These are phyloP conservation scores for Palythoa grandis DNA, from an alignment of 92 coral and sea anemone species.

Conservation along the genomic window DNA sequence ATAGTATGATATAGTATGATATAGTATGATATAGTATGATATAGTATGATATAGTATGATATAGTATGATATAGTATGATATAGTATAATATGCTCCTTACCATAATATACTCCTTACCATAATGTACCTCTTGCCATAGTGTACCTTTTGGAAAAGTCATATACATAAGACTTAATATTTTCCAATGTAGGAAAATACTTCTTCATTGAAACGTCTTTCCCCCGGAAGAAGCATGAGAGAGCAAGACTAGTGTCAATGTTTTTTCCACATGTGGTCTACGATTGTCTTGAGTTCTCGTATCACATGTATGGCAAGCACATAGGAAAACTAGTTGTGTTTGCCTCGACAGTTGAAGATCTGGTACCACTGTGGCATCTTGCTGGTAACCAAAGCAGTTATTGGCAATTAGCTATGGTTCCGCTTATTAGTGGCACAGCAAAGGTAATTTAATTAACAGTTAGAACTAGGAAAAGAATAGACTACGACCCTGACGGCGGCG, in stretches of 20 bases:
- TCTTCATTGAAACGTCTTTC: conserved; percentile 27
- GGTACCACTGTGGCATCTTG: conserved; percentile 20
- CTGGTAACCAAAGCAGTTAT: neutral
- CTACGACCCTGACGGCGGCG: neutral
- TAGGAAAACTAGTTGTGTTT: conserved; percentile 1
- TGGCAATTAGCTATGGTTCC: conserved; percentile 26
- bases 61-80: no score
- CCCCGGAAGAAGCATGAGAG: conserved; percentile 1
- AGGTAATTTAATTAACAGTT: neutral
- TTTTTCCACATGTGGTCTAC: conserved; percentile 8
- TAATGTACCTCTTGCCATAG: no score
- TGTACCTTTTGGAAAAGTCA: no score
- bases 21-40: no score
- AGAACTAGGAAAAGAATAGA: neutral
- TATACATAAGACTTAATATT: neutral
- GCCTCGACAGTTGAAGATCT: conserved; percentile 11
- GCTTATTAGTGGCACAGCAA: neutral
- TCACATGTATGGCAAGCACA: conserved; percentile 34
- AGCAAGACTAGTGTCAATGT: conserved; percentile 29
- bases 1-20: no score
- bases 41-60: no score
- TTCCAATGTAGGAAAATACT: neutral
- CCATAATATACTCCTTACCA: no score
- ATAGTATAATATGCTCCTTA: no score
- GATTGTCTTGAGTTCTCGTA: conserved; percentile 16